These are phyloP conservation scores for Misgurnus mizolepis DNA, from an alignment of 2,113 vertebrate species.

Conservation along the genomic window DNA sequence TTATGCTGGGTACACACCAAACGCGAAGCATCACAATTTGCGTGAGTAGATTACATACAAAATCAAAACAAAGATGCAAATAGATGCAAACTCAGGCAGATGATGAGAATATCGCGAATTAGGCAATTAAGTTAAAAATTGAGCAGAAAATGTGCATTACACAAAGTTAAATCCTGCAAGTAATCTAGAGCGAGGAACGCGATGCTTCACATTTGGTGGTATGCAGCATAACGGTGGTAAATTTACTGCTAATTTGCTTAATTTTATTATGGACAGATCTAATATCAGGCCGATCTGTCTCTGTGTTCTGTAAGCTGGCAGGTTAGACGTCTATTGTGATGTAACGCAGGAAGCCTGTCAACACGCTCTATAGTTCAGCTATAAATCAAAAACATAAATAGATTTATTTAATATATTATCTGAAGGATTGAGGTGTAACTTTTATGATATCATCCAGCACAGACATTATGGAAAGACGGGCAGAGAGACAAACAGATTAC, in stretches of 20 bases:
- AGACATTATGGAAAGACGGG: not conserved
- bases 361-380: not conserved
- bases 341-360: conserved; percentile 38
- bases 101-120: no score
- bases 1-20: no score
- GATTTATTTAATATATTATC: not conserved
- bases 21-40: no score
- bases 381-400: not conserved
- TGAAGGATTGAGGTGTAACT: not conserved
- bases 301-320: not conserved
- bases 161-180: no score
- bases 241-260: not conserved
- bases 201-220: no score
- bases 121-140: no score
- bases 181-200: no score
- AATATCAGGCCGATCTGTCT: not conserved
- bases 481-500: not conserved
- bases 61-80: no score
- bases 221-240: no score
- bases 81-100: no score
- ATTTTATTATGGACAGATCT: not conserved
- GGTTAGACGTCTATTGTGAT: conserved; percentile 8
- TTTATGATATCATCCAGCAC: not conserved
- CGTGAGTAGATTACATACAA: no score
- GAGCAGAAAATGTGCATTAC: no score